A percentile compares a stretch with the other conserved stretches of the same genome.
These are phyloP conservation scores for Ylistrum balloti DNA, from an alignment of 1,140 invertebrate species.

Conservation along the genomic window DNA sequence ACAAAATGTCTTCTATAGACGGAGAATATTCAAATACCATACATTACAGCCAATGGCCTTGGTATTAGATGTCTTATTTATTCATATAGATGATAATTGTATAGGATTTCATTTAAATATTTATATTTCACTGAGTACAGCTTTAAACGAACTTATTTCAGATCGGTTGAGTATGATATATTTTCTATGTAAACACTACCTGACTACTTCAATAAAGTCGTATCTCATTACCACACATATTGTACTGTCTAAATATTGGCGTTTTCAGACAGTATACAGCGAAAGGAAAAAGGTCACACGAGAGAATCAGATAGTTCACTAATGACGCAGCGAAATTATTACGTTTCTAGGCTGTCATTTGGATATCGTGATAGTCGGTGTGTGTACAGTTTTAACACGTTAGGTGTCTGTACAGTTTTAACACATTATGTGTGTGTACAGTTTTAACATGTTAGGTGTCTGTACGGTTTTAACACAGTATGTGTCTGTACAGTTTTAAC, in stretches of 20 bases:
- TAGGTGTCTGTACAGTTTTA: no score
- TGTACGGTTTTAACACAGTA: no score
- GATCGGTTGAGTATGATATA: not conserved
- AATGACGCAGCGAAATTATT: not conserved
- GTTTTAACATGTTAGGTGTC: no score
- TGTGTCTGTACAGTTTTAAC: no score
- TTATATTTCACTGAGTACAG: not conserved
- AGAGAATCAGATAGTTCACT: not conserved
- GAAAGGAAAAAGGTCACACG: no score
- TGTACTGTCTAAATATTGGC: not conserved
- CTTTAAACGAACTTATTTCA: slow-evolving; percentile 1
- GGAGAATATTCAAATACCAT: not conserved
- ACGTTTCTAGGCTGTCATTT: no score
- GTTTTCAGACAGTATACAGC: not conserved
- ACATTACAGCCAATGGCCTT: not conserved
- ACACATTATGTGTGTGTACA: no score
- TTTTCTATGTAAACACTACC: not conserved
- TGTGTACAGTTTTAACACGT: no score
- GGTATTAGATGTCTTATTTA: not conserved
- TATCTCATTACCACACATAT: not conserved
- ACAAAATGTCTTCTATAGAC: not conserved
- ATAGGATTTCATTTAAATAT: not conserved
- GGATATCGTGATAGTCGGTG: no score
- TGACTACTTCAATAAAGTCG: not conserved
- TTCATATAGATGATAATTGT: not conserved